Base-by-base conservation (phyloP, 2,113 vertebrate species). In the Clarias magur region DNA sequence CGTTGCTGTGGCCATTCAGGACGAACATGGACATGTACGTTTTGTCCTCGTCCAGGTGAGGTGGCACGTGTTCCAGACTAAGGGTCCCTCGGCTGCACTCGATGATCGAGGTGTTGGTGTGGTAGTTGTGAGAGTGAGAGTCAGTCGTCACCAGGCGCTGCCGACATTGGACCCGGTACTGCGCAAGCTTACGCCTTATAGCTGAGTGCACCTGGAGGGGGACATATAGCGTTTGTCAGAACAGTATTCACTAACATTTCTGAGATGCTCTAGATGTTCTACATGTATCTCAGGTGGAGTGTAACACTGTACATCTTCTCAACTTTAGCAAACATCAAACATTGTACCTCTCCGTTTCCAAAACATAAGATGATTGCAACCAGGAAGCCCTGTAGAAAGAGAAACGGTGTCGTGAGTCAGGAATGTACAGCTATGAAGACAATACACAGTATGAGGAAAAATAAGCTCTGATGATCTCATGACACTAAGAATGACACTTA, bases 301-400 rank as follows among this genome's bases (percentile, higher is more conserved):
- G 1, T 19, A 72, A 72, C 34, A 42, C 34, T 42, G 38, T 23
- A 23, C 9, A 19, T 16, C 5, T 25, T 25, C 73, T 30, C n/a
- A 9, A 79, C 12, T 54, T 11, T n/a, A 48, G 7, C 48, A 48
- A n/a, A n/a, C 2, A 54, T 82, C 5, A 16, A 80, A 48, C 48
- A 80, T 85, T 86, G 81, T 93, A 96, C 96, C 95, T 96, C 95
- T 85, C 90, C 88, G 80, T 96, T 96, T 90, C 93, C 95, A 91
- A 96, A 96, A 88, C 96, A 96, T 90, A 95, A 95, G 87, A 96
- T 95, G 67, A 95, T 90, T 42, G 96, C 95, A 87, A 96, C 96
- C 88, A 95, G 83, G 59, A 96, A 86, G 38, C 95, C 96, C 96
- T 96, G 88, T 1, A 85, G 88, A 91, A 65, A 75, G 3, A 65